Percentiles rank a stretch among this genome's conserved stretches.
Evolutionary conservation across 2,888 invertebrate species (phyloP).

Genomic region (Tipula helvola): DNA sequence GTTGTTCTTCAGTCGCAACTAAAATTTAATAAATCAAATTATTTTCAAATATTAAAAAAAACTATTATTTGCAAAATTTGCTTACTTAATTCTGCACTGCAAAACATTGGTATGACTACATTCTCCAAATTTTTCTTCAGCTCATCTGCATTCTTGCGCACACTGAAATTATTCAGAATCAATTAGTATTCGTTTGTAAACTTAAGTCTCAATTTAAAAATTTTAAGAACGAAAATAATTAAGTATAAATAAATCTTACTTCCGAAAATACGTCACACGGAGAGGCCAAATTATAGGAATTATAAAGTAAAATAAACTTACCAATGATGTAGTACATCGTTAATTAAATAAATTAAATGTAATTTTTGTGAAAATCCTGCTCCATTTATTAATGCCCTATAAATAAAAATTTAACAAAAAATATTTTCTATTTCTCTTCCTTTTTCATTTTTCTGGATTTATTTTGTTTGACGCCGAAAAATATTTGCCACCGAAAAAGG

Average conservation of each 20-base stretch:
- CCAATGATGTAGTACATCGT: slow-evolving; percentile 97
- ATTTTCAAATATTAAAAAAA: slow-evolving; percentile 5
- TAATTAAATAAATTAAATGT: slow-evolving; percentile 96
- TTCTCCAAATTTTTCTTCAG: slow-evolving; percentile 87
- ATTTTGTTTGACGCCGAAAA: not conserved
- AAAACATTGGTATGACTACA: slow-evolving; percentile 97
- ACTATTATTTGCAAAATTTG: slow-evolving; percentile 20
- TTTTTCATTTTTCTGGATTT: not conserved
- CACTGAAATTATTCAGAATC: slow-evolving; percentile 46
- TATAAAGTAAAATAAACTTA: slow-evolving; percentile 40
- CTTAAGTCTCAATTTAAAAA: slow-evolving; percentile 11
- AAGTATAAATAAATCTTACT: slow-evolving; percentile 6
- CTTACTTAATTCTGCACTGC: slow-evolving; percentile 74
- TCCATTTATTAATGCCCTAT: slow-evolving; percentile 45
- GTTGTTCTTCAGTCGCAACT: slow-evolving; percentile 77
- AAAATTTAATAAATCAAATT: slow-evolving; percentile 18
- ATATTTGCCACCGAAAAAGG: not conserved
- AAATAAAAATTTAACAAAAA: slow-evolving; percentile 28
- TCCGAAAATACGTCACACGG: not conserved
- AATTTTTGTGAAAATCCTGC: slow-evolving; percentile 83
- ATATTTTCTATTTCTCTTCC: not conserved
- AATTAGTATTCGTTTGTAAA: not conserved
- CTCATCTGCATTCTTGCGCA: slow-evolving; percentile 88
- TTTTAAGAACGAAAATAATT: slow-evolving; percentile 14
- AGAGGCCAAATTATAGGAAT: not conserved